Percentiles rank a stretch among this genome's conserved stretches.
Conservation (phyloP, 2,888 invertebrate species). For the Phortica okadai region DNA sequence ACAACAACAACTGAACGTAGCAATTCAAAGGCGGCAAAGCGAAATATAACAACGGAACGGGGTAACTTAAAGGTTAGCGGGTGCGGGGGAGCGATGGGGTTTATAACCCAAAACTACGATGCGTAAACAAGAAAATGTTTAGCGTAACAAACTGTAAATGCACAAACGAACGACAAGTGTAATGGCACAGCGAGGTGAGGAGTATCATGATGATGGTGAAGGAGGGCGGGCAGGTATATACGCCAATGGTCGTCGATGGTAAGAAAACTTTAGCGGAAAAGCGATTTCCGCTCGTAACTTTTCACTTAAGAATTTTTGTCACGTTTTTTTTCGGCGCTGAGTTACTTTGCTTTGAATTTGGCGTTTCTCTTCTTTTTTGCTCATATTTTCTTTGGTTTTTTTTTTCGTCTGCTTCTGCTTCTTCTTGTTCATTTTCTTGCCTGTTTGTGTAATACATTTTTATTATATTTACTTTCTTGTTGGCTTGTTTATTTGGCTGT, state of each 20-base stretch:
- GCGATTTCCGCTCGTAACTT: conserved; percentile 68
- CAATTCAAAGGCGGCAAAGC: background rate
- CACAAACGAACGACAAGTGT: background rate
- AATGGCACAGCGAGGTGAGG: background rate
- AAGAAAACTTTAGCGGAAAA: conserved; percentile 44
- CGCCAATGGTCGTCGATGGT: background rate
- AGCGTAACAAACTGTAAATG: conserved; percentile 49
- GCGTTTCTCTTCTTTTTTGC: background rate
- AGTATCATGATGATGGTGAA: too few species aligned
- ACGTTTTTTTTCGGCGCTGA: conserved; percentile 45
- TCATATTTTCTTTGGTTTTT: background rate
- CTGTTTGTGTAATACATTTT: conserved; percentile 57
- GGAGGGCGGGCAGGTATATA: background rate
- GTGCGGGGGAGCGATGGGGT: background rate
- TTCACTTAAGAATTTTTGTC: conserved; percentile 69
- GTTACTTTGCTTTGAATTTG: conserved; percentile 55
- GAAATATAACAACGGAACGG: background rate
- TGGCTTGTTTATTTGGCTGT: conserved; percentile 9
- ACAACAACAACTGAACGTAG: background rate
- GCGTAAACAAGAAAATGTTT: conserved; percentile 69
- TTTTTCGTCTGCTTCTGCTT: background rate
- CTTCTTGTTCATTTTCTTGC: conserved; percentile 18
- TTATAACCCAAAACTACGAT: conserved; percentile 42
- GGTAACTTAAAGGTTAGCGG: background rate
- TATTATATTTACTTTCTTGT: conserved; percentile 61